Conservation (phyloP, 1,140 invertebrate genomes). For the Scylla paramamosain region DNA sequence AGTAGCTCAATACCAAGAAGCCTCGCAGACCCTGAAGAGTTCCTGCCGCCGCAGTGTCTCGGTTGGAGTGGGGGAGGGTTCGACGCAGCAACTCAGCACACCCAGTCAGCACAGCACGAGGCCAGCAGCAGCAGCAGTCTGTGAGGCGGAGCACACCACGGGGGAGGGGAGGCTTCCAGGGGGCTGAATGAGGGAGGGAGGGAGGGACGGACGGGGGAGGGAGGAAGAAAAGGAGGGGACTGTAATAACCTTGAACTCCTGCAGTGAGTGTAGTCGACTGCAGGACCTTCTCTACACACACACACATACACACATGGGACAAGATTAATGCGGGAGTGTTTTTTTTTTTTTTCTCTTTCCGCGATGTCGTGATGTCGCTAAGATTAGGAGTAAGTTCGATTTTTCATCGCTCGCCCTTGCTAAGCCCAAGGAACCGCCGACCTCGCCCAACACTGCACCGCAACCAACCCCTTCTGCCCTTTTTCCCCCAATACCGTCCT, state of each 20-base stretch:
- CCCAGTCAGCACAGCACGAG: neutral
- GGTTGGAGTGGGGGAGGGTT: neutral
- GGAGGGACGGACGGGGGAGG: neutral
- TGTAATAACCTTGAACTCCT: slow-evolving; percentile 5
- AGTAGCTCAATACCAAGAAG: neutral
- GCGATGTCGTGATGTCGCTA: neutral
- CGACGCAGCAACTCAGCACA: neutral
- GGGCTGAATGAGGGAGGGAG: neutral
- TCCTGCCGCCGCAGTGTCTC: neutral
- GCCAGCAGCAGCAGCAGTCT: neutral
- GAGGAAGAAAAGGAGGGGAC: neutral
- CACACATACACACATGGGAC: neutral
- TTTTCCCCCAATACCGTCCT: neutral
- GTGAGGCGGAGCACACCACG: neutral
- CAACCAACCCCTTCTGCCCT: neutral
- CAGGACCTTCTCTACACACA: neutral
- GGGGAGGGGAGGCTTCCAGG: neutral
- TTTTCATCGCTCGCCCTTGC: neutral
- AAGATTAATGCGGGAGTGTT: neutral
- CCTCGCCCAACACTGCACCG: neutral
- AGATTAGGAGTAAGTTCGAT: neutral
- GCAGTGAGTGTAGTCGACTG: neutral
- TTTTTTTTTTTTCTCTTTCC: neutral
- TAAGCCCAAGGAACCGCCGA: neutral
- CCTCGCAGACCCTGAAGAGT: neutral